Evolutionary conservation across 2,888 invertebrate genomes (phyloP).

Genomic region (Parnassius glacialis): DNA sequence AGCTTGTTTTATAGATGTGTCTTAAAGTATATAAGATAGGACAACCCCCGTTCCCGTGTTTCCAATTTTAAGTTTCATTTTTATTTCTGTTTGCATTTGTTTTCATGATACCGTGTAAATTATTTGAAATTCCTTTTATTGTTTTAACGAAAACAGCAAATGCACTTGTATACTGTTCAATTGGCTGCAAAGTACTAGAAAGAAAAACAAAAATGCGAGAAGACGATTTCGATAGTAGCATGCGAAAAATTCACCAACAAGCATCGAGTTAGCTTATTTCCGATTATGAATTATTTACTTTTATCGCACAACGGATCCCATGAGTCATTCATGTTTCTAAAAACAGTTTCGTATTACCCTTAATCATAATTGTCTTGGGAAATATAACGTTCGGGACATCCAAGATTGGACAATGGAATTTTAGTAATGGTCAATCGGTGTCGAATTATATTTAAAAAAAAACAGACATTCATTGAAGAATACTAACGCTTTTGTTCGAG

Average conservation of each 20-base stretch:
- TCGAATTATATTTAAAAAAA: constrained; percentile 55
- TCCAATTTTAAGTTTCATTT: constrained; percentile 57
- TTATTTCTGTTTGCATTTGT: constrained; percentile 38
- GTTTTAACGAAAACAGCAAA: constrained; percentile 37
- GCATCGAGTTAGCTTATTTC: constrained; percentile 24
- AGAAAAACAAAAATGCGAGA: constrained; percentile 31
- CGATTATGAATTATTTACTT: constrained; percentile 35
- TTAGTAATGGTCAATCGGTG: constrained; percentile 69
- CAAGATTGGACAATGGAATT: constrained; percentile 73
- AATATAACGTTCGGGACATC: constrained; percentile 59
- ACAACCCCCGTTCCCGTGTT: constrained; percentile 62
- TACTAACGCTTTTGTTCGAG: constrained; percentile 66
- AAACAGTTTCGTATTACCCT: constrained; percentile 71
- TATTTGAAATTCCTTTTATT: constrained; percentile 37
- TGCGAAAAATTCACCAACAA: constrained; percentile 39
- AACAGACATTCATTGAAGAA: constrained; percentile 64
- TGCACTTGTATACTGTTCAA: constrained; percentile 39
- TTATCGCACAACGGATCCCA: constrained; percentile 58
- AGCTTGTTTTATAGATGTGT: constrained; percentile 78
- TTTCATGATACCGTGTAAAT: constrained; percentile 34
- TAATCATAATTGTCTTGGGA: constrained; percentile 72
- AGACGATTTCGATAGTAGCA: constrained; percentile 42
- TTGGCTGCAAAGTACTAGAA: constrained; percentile 51
- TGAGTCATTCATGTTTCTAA: constrained; percentile 73
- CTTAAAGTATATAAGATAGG: constrained; percentile 66